Conservation (phyloP, 2,888 invertebrate species). For the Synergus umbraculus region DNA sequence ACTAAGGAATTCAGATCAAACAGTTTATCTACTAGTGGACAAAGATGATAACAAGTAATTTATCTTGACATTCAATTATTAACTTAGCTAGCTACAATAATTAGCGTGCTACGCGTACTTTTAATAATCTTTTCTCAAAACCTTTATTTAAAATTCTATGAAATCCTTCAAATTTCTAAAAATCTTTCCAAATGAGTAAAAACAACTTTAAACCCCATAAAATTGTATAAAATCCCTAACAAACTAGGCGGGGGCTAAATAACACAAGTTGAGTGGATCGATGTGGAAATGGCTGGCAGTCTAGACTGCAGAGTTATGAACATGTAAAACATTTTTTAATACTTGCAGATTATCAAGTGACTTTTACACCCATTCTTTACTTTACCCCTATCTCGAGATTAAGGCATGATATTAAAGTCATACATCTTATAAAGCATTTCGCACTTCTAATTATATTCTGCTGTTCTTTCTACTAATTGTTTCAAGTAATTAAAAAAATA, state of each 20-base stretch:
- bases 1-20: constrained; percentile 81
- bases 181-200: too few relatives aligned
- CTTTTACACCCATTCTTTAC: background rate
- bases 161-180: too few relatives aligned
- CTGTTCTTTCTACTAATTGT: too few relatives aligned
- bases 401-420: background rate
- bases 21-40: constrained; percentile 80
- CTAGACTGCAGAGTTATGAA: background rate
- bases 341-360: background rate
- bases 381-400: background rate
- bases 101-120: too few relatives aligned
- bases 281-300: constrained; percentile 11
- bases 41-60: constrained; percentile 80
- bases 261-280: constrained; percentile 19
- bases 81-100: too few relatives aligned
- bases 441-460: too few relatives aligned
- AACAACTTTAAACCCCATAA: too few relatives aligned
- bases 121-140: too few relatives aligned
- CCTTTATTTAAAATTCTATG: too few relatives aligned
- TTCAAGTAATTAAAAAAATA: too few relatives aligned
- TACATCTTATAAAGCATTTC: background rate
- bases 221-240: too few relatives aligned
- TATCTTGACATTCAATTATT: background rate
- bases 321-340: background rate
- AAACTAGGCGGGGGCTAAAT: constrained; percentile 17